A percentile compares a stretch with the other conserved stretches of the same genome.
Conservation (phyloP, 1,140 invertebrate species). For the Drosophila aff. region DNA sequence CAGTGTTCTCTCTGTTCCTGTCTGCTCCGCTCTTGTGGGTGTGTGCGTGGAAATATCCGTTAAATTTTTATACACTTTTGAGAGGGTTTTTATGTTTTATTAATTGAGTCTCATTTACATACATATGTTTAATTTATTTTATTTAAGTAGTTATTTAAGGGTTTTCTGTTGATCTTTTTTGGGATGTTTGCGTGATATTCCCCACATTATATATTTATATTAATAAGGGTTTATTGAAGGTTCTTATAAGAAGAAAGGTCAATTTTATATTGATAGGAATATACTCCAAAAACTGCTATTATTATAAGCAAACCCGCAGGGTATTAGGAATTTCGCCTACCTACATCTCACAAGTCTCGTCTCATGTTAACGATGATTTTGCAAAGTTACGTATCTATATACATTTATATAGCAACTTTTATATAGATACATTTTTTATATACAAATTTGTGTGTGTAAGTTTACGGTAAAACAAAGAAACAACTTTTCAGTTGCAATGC, state of each 20-base stretch:
- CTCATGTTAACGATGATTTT: constrained; percentile 4
- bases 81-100: background rate
- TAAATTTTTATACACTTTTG: constrained; percentile 10
- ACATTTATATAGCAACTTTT: constrained; percentile 12
- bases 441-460: background rate
- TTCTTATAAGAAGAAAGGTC: no score
- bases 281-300: background rate
- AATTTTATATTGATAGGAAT: background rate
- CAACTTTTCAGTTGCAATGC: constrained; percentile 55
- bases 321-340: background rate
- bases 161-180: no score
- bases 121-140: no score
- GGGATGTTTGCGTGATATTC: no score
- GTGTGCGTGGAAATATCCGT: constrained; percentile 45
- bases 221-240: no score
- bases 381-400: constrained; percentile 1
- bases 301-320: background rate
- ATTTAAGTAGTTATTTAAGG: no score
- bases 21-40: constrained; percentile 17
- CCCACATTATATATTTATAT: no score
- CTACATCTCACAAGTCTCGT: background rate
- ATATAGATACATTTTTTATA: constrained; percentile 13
- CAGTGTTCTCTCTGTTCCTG: constrained; percentile 25
- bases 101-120: background rate
- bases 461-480: constrained; percentile 64